Conservation (phyloP, 1,140 invertebrate genomes). For the Pemphigus obesinymphae region DNA sequence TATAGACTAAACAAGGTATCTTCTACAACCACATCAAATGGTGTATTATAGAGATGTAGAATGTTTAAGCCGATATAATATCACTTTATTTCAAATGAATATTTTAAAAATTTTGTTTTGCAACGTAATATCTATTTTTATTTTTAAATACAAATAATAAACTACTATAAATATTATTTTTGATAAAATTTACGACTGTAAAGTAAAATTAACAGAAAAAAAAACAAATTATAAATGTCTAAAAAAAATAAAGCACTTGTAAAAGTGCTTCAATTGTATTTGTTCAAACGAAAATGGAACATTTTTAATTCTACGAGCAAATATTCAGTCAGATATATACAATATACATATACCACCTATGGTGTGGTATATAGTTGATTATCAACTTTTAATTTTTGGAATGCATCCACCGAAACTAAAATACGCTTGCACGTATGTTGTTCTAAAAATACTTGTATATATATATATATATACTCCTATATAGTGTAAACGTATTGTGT, state of each 20-base stretch:
- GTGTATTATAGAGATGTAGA: background rate
- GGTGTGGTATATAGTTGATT: constrained; percentile 15
- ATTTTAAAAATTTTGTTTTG: background rate
- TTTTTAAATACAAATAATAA: constrained; percentile 1
- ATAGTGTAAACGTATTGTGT: background rate
- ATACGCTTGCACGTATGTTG: constrained; percentile 1
- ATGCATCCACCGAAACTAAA: constrained; percentile 2
- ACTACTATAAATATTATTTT: background rate
- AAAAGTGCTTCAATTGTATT: background rate
- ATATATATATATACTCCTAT: background rate
- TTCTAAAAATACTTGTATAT: constrained; percentile 14
- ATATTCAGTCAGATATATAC: background rate
- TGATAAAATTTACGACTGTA: no score
- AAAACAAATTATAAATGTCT: background rate
- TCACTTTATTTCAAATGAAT: background rate
- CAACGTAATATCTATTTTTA: background rate
- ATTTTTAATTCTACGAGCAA: background rate
- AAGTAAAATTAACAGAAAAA: no score
- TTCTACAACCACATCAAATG: background rate
- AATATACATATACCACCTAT: no score
- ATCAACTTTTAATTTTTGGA: constrained; percentile 26
- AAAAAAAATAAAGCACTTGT: background rate
- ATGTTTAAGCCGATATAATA: constrained; percentile 6
- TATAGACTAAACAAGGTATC: constrained; percentile 9
- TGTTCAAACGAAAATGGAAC: background rate